Evolutionary conservation across 2,113 vertebrate genomes (phyloP).

Genomic region (Tiliqua scincoides): DNA sequence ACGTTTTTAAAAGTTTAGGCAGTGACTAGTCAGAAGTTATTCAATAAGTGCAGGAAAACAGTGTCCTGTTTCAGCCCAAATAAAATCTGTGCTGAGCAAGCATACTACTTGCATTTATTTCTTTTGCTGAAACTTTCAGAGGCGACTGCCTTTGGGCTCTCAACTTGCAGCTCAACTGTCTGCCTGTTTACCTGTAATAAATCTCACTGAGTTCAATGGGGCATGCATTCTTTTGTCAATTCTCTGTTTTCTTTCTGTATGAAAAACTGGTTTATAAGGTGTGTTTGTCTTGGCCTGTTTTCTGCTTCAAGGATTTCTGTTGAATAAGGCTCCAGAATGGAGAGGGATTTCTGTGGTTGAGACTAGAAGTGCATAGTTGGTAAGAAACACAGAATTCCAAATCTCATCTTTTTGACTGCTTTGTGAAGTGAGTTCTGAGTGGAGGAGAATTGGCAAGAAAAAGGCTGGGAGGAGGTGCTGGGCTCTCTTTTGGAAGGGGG

Average conservation of each 20-base stretch:
- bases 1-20: neutral
- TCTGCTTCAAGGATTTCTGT: too few relatives aligned
- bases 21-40: neutral
- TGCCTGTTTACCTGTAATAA: neutral
- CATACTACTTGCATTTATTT: neutral
- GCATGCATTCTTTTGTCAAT: neutral
- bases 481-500: too few relatives aligned
- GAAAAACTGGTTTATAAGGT: too few relatives aligned
- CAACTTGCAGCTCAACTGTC: neutral
- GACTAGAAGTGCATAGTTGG: neutral
- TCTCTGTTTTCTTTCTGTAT: neutral
- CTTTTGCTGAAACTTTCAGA: neutral
- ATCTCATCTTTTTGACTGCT: neutral
- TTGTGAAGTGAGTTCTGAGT: neutral
- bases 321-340: too few relatives aligned
- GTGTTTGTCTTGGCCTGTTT: too few relatives aligned
- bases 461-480: neutral
- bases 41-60: neutral
- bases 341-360: too few relatives aligned
- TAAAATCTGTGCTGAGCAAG: neutral
- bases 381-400: neutral
- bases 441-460: neutral
- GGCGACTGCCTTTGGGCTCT: neutral
- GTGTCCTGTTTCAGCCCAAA: slow-evolving; percentile 27
- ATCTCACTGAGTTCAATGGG: neutral